Evolutionary conservation across 2,113 vertebrate genomes (phyloP).

Genomic region (Hippoglossus stenolepis): DNA sequence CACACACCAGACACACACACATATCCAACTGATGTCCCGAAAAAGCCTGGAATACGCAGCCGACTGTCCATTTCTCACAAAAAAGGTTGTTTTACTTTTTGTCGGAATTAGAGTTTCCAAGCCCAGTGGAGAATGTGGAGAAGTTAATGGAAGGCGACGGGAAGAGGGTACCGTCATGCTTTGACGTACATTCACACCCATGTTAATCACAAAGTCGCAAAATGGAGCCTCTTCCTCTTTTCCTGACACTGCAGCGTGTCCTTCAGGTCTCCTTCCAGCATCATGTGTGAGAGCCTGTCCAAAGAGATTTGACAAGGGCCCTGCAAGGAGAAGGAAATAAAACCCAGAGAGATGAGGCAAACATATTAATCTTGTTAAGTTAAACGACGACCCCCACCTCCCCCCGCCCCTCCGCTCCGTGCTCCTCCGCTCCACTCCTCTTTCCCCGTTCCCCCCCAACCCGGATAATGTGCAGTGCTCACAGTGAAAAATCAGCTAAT

Average conservation of each 20-base stretch:
- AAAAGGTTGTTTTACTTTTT: constrained; percentile 15
- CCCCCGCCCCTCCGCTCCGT: constrained; percentile 53
- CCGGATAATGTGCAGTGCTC: constrained; percentile 74
- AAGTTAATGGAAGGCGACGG: constrained; percentile 36
- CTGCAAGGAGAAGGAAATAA: constrained; percentile 81
- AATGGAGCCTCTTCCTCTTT: constrained; percentile 52
- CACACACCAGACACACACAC: constrained; percentile 1
- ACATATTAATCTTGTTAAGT: constrained; percentile 84
- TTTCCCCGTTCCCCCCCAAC: constrained; percentile 62
- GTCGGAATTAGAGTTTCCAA: constrained; percentile 8
- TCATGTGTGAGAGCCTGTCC: constrained; percentile 78
- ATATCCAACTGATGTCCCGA: background rate
- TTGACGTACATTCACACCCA: constrained; percentile 36
- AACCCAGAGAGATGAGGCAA: constrained; percentile 80
- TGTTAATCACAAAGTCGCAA: constrained; percentile 55
- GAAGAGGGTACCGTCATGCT: constrained; percentile 25
- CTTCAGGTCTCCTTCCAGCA: constrained; percentile 76
- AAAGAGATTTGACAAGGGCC: constrained; percentile 82
- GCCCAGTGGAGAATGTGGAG: constrained; percentile 10
- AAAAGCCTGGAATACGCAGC: background rate
- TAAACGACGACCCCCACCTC: constrained; percentile 74
- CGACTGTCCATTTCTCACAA: constrained; percentile 33
- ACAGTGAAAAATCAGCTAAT: constrained; percentile 80
- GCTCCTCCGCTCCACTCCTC: constrained; percentile 57
- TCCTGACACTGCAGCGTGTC: constrained; percentile 63